phyloP scores from a whole-genome alignment of 2,113 vertebrate species.

The Hippolais icterina region DNA sequence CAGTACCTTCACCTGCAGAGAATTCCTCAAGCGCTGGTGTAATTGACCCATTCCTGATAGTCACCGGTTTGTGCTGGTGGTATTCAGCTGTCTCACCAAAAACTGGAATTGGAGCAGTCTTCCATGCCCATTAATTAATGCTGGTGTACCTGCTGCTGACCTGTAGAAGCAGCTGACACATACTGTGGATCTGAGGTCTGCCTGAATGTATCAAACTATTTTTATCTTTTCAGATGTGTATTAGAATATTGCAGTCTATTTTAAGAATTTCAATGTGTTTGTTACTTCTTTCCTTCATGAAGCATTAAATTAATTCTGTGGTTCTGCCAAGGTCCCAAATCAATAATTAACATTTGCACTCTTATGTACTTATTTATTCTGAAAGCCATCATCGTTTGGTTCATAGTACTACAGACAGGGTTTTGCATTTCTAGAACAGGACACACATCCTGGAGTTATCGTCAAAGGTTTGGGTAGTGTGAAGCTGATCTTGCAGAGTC shows the following conservation, averaged over 20 bases:
- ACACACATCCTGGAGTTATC: background rate
- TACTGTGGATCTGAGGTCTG: background rate
- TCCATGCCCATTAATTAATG: background rate
- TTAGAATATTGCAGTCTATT: background rate
- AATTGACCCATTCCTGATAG: background rate
- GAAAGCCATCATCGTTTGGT: background rate
- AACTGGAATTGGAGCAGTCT: background rate
- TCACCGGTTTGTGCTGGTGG: background rate
- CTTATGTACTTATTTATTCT: accelerated
- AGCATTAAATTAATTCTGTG: background rate
- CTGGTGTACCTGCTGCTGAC: background rate
- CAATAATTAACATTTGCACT: accelerated
- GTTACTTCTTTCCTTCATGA: background rate
- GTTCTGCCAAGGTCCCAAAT: background rate
- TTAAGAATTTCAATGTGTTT: background rate
- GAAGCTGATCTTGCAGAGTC: background rate
- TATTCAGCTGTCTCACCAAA: background rate
- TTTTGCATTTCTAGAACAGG: background rate
- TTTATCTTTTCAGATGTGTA: background rate
- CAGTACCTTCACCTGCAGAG: background rate
- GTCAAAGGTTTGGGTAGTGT: background rate
- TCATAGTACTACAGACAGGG: background rate
- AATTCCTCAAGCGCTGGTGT: background rate
- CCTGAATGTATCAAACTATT: background rate
- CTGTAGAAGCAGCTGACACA: background rate